Conservation (phyloP, 2,888 invertebrate genomes). For the Diplolepis rosae region DNA sequence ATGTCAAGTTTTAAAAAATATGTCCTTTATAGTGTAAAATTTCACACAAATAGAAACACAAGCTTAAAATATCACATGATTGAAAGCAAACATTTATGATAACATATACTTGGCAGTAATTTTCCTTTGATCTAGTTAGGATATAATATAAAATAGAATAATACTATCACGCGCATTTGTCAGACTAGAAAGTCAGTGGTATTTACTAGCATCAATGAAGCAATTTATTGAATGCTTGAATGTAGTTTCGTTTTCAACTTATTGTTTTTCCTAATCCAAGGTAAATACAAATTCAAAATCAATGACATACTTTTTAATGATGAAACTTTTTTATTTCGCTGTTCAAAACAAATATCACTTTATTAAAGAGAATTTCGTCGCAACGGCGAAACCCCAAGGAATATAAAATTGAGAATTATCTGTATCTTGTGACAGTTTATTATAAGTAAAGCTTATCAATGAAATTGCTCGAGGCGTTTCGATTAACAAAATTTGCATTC, state of each 20-base stretch:
- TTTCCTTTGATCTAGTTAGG: background rate
- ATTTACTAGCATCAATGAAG: background rate
- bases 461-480: background rate
- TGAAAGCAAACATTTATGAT: conserved; percentile 13
- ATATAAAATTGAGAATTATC: background rate
- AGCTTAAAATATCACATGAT: conserved; percentile 7
- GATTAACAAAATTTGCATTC: too few species aligned
- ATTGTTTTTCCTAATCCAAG: background rate
- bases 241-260: background rate
- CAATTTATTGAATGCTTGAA: background rate
- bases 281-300: background rate
- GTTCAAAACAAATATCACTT: too few species aligned
- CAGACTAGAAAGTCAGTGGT: background rate
- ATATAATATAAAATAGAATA: conserved; percentile 1
- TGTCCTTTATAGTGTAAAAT: background rate
- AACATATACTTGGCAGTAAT: conserved; percentile 8
- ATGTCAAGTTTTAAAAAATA: background rate
- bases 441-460: background rate
- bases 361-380: too few species aligned
- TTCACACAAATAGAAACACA: background rate
- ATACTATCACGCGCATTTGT: background rate
- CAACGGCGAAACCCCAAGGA: background rate
- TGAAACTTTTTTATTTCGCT: background rate
- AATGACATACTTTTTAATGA: background rate
- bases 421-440: background rate